Conservation (phyloP, 1,140 invertebrate genomes). For the Cydia pomonella region DNA sequence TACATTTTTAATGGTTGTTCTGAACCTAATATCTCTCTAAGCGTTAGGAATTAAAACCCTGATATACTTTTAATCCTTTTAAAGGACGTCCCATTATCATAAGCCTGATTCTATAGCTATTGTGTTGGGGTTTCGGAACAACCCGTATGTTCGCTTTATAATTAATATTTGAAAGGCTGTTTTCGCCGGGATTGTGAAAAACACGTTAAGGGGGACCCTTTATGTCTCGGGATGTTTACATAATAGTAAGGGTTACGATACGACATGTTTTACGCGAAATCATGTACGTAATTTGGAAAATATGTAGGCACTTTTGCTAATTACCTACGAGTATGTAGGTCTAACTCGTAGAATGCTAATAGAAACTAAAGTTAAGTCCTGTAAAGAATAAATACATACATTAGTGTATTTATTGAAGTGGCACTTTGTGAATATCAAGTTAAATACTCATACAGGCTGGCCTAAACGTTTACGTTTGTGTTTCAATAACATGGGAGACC, state of each 20-base stretch:
- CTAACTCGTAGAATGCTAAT: no score
- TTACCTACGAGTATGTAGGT: no score
- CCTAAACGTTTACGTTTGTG: no score
- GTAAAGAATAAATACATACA: no score
- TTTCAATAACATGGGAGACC: no score
- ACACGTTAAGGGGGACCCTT: constrained; percentile 18
- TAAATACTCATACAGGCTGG: no score
- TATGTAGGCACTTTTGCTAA: not conserved
- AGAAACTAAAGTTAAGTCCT: no score
- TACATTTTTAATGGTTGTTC: not conserved
- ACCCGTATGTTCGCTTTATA: constrained; percentile 30
- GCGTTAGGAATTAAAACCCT: not conserved
- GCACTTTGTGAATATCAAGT: no score
- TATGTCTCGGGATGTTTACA: constrained; percentile 4
- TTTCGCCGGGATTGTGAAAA: constrained; percentile 19
- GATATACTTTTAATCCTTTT: constrained; percentile 34
- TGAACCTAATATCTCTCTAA: not conserved
- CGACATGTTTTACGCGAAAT: not conserved
- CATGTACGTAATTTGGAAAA: not conserved
- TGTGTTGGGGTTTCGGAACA: constrained; percentile 16
- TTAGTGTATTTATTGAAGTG: no score
- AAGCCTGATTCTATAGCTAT: constrained; percentile 26
- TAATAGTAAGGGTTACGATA: not conserved
- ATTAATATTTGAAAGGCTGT: constrained; percentile 33
- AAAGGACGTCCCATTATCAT: constrained; percentile 32